Evolutionary conservation across 2,888 invertebrate species (phyloP).

Genomic region (Ectemnius cavifrons): DNA sequence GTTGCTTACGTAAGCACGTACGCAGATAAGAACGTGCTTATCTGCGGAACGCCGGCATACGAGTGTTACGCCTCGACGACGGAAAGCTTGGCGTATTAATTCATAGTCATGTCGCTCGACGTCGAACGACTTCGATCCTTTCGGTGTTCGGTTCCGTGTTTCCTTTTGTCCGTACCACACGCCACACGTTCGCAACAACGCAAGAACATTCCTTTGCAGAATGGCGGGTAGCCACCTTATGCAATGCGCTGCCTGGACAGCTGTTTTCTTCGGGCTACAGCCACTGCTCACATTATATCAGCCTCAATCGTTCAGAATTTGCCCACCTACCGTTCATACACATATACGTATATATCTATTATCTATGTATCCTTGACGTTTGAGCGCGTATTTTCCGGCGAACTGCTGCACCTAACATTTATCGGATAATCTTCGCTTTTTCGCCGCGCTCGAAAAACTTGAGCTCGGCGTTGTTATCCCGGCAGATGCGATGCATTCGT

Average conservation of each 20-base stretch:
- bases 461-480: slow-evolving; percentile 19
- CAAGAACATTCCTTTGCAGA: no score
- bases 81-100: slow-evolving; percentile 37
- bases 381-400: no score
- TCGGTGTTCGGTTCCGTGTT: background rate
- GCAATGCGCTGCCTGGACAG: no score
- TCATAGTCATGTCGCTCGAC: slow-evolving; percentile 22
- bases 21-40: slow-evolving; percentile 64
- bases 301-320: background rate
- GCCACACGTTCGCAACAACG: background rate
- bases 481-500: slow-evolving; percentile 25
- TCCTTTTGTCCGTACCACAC: slow-evolving; percentile 1
- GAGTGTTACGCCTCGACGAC: slow-evolving; percentile 48
- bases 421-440: slow-evolving; percentile 29
- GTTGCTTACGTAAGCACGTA: slow-evolving; percentile 60
- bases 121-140: slow-evolving; percentile 5
- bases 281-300: no score
- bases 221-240: no score
- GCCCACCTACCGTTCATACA: no score
- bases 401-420: background rate
- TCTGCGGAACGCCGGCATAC: slow-evolving; percentile 59
- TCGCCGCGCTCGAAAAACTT: background rate
- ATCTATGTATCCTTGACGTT: no score
- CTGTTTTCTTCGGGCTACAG: no score
- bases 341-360: no score